These are phyloP conservation scores for Trachelus iudaicus DNA, from an alignment of 2,888 invertebrate genomes.

Conservation along the genomic window DNA sequence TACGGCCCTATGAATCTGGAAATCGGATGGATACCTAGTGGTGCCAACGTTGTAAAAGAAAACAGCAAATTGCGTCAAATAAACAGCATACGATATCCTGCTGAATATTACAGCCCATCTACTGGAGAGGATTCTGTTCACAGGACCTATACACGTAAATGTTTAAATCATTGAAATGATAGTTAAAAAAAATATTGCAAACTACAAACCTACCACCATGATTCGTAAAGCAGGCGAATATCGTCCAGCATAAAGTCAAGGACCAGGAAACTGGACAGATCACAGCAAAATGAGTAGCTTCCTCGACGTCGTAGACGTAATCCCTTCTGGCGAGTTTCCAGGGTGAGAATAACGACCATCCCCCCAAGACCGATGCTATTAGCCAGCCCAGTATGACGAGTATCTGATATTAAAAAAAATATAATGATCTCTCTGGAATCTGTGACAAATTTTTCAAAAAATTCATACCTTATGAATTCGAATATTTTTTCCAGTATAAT, in stretches of 20 bases:
- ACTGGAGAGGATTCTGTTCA: constrained; percentile 69
- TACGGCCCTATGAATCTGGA: constrained; percentile 71
- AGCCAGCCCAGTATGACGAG: constrained; percentile 70
- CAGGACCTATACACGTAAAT: constrained; percentile 60
- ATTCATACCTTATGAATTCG: constrained; percentile 61
- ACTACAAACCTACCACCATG: constrained; percentile 64
- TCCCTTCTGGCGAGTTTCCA: constrained; percentile 70
- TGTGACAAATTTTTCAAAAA: constrained; percentile 10
- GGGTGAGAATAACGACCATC: constrained; percentile 73
- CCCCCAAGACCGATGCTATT: constrained; percentile 64
- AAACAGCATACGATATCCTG: constrained; percentile 75
- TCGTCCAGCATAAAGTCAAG: constrained; percentile 73
- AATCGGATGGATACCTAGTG: constrained; percentile 72
- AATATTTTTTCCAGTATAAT: constrained; percentile 64
- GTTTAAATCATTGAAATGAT: not conserved
- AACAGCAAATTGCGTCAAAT: constrained; percentile 74
- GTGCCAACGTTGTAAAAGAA: constrained; percentile 75
- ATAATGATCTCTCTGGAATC: not conserved
- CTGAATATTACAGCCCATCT: constrained; percentile 73
- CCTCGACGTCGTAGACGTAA: constrained; percentile 71
- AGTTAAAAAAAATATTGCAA: not conserved
- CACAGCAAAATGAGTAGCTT: constrained; percentile 75
- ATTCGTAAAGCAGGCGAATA: constrained; percentile 72
- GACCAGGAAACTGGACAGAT: constrained; percentile 74
- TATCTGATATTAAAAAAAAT: constrained; percentile 61